phyloP scores from a whole-genome alignment of 2,888 invertebrate genomes.

The Pandemis cinnamomeana region DNA sequence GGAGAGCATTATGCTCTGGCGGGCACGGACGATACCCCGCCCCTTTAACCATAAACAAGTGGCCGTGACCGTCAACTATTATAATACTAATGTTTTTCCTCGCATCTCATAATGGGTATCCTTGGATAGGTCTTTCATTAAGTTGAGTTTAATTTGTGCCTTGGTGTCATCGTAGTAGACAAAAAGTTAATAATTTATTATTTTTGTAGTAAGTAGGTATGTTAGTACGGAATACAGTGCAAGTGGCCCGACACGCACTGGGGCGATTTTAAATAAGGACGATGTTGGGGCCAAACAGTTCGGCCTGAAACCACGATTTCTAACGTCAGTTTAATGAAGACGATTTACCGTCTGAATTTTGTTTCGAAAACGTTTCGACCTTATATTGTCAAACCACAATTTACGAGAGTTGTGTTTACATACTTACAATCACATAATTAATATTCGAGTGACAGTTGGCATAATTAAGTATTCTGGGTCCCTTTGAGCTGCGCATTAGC shows the following conservation, averaged over 20 bases:
- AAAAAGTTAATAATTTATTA: too few relatives aligned
- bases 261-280: too few relatives aligned
- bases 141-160: too few relatives aligned
- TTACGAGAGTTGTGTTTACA: not conserved
- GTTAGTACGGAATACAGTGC: too few relatives aligned
- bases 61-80: not conserved
- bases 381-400: not conserved
- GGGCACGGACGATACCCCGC: not conserved
- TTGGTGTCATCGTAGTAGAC: too few relatives aligned
- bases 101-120: too few relatives aligned
- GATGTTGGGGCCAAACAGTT: not conserved
- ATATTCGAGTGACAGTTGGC: not conserved
- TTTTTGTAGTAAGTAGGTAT: too few relatives aligned
- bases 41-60: constrained; percentile 2
- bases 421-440: not conserved
- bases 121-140: too few relatives aligned
- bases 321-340: not conserved
- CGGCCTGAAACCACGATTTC: not conserved
- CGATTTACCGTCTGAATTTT: not conserved
- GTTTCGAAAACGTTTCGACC: not conserved
- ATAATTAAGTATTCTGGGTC: not conserved
- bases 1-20: not conserved
- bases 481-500: too few relatives aligned
- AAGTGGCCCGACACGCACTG: too few relatives aligned
- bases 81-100: too few relatives aligned